Conservation (phyloP, 2,113 vertebrate species). For the Sitta europaea region DNA sequence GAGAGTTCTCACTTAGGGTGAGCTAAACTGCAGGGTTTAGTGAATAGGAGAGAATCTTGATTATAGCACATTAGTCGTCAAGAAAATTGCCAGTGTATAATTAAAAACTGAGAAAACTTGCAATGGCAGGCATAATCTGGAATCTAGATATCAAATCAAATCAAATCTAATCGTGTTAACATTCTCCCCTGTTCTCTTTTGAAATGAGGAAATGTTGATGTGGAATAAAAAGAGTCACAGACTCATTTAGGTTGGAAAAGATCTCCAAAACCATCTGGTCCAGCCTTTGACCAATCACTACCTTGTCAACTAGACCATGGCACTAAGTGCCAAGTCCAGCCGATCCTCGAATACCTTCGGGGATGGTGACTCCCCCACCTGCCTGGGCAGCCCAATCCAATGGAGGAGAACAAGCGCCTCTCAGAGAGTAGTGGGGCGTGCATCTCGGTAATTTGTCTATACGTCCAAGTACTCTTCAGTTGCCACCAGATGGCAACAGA, state of each 20-base stretch:
- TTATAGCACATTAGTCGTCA: fast-evolving
- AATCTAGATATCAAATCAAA: background rate
- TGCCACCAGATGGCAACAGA: conserved; percentile 57
- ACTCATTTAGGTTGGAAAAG: background rate
- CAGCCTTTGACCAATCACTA: background rate
- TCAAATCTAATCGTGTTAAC: background rate
- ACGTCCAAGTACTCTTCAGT: background rate
- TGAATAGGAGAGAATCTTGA: background rate
- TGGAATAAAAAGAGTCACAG: background rate
- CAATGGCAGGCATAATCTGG: background rate
- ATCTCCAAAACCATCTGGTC: background rate
- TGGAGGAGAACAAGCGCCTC: background rate
- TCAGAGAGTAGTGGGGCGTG: background rate
- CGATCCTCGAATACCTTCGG: background rate
- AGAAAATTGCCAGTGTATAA: background rate
- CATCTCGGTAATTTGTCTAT: background rate
- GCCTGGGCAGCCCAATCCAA: background rate
- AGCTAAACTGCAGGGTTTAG: background rate
- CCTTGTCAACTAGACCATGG: background rate
- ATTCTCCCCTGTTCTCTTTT: background rate
- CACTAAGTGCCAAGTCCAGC: background rate
- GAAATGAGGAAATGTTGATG: background rate
- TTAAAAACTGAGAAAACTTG: background rate
- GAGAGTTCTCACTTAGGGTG: background rate
- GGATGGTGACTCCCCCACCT: background rate